Evolutionary conservation across 2,888 invertebrate genomes (phyloP).

Genomic region (Himalopsyche kuldschensis): DNA sequence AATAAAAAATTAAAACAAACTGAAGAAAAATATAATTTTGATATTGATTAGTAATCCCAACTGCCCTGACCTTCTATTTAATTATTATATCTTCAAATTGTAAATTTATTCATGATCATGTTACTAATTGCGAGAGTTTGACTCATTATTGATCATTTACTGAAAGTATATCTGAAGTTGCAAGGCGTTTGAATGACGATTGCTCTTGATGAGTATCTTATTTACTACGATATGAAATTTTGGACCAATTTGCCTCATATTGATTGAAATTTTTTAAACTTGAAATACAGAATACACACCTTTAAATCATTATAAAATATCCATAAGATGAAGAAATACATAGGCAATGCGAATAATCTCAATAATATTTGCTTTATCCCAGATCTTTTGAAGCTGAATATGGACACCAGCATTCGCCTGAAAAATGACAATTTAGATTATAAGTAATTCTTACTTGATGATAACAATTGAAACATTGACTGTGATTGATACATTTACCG

Average conservation of each 20-base stretch:
- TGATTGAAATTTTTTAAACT: not conserved
- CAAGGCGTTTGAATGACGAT: too few species aligned
- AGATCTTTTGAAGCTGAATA: constrained; percentile 74
- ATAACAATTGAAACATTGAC: not conserved
- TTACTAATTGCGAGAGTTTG: too few species aligned
- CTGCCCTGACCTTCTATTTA: too few species aligned
- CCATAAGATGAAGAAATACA: constrained; percentile 78
- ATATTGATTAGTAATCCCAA: too few species aligned
- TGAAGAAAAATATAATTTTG: not conserved
- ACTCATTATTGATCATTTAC: too few species aligned
- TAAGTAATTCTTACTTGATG: not conserved
- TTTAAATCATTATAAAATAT: constrained; percentile 73
- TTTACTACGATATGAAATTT: not conserved
- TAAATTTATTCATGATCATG: too few species aligned
- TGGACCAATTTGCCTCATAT: constrained; percentile 5
- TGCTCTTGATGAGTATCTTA: too few species aligned
- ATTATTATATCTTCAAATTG: too few species aligned
- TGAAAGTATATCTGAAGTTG: too few species aligned
- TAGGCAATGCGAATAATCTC: constrained; percentile 72
- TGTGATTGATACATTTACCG: not conserved
- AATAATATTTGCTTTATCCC: constrained; percentile 77
- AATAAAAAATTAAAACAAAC: not conserved
- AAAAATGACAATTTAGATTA: not conserved
- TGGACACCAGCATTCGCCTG: constrained; percentile 76
- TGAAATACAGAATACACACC: constrained; percentile 45